phyloP scores from a whole-genome alignment of 1,140 invertebrate species.

The Choristoneura fumiferana region DNA sequence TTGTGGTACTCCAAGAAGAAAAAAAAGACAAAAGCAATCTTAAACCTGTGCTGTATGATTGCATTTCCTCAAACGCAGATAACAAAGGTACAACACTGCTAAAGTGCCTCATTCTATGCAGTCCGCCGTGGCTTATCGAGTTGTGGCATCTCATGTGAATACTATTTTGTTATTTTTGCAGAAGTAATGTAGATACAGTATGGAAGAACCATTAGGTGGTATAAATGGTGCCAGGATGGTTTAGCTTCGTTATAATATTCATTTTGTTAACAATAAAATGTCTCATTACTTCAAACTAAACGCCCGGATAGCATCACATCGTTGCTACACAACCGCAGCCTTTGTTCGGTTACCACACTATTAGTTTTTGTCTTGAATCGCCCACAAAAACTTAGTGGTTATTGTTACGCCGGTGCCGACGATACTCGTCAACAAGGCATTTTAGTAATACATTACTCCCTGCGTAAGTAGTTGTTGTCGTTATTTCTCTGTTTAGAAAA shows the following conservation, averaged over 20 bases:
- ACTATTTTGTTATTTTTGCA: constrained; percentile 66
- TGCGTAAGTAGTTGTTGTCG: not conserved
- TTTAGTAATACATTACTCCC: not conserved
- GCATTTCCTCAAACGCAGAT: constrained; percentile 38
- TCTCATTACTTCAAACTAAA: constrained; percentile 12
- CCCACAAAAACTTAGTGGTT: constrained; percentile 46
- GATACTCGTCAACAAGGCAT: constrained; percentile 3
- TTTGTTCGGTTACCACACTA: constrained; percentile 54
- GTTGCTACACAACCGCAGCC: constrained; percentile 47
- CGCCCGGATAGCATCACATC: constrained; percentile 29
- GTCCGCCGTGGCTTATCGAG: constrained; percentile 48
- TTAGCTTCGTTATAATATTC: constrained; percentile 35
- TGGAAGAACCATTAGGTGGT: constrained; percentile 54
- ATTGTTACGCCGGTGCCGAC: not conserved
- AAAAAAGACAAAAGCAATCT: constrained; percentile 39
- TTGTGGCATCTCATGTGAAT: constrained; percentile 47
- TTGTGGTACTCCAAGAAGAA: constrained; percentile 33
- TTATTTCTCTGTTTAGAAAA: not conserved
- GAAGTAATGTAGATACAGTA: constrained; percentile 55
- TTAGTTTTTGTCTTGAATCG: constrained; percentile 47
- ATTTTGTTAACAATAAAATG: constrained; percentile 19
- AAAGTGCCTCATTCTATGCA: constrained; percentile 56
- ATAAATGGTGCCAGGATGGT: constrained; percentile 43
- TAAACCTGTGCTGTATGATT: constrained; percentile 41
- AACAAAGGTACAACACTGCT: constrained; percentile 42